Conservation (phyloP, 2,113 vertebrate genomes). For the Australoheros scitulus region DNA sequence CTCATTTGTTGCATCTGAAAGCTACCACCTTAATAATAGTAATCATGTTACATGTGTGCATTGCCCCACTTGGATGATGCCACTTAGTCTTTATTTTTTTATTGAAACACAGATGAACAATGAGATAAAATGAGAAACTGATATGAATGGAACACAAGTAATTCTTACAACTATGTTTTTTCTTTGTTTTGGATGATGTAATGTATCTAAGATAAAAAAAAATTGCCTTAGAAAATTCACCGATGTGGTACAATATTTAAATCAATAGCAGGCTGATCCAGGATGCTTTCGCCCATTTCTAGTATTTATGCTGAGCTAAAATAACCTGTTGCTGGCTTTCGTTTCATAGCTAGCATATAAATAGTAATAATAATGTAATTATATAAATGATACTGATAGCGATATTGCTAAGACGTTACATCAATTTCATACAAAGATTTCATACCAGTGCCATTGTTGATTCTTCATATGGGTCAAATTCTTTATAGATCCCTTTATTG, state of each 20-base stretch:
- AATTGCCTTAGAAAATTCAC: background rate
- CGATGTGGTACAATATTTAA: background rate
- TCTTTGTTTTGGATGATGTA: background rate
- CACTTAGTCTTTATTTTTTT: slow-evolving; percentile 40
- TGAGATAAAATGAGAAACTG: background rate
- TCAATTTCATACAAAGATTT: too few species aligned
- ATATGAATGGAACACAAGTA: background rate
- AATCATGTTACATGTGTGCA: slow-evolving; percentile 42
- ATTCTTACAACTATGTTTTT: background rate
- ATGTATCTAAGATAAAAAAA: background rate
- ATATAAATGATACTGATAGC: background rate
- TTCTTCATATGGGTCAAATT: background rate
- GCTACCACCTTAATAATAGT: slow-evolving; percentile 50
- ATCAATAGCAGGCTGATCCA: background rate
- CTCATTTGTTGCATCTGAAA: slow-evolving; percentile 34
- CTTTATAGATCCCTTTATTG: background rate
- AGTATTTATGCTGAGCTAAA: background rate
- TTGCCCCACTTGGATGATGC: slow-evolving; percentile 20
- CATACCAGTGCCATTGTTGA: background rate
- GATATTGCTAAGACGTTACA: background rate
- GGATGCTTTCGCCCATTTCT: background rate
- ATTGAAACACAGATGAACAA: slow-evolving; percentile 18
- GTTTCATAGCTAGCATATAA: background rate
- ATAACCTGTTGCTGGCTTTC: background rate
- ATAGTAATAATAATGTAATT: background rate